These are phyloP conservation scores for Nephrotoma appendiculata DNA, from an alignment of 2,888 invertebrate species.

Conservation along the genomic window DNA sequence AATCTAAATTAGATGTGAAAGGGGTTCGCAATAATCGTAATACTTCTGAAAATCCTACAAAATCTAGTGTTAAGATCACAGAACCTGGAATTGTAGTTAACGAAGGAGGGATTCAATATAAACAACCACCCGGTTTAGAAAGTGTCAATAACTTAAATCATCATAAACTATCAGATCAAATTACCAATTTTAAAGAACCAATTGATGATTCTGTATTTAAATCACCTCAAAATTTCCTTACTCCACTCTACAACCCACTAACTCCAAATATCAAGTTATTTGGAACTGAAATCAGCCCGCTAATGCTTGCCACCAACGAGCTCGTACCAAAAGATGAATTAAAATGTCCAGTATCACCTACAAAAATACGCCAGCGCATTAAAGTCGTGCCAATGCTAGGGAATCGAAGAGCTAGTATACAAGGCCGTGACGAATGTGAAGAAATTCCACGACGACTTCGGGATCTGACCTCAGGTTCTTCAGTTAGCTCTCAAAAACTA, in stretches of 20 bases:
- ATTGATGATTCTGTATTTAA: background rate
- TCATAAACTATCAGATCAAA: background rate
- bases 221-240: background rate
- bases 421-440: conserved; percentile 14
- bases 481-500: conserved; percentile 6
- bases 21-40: background rate
- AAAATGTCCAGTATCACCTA: conserved; percentile 26
- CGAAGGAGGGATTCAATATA: background rate
- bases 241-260: background rate
- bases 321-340: background rate
- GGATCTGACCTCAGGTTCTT: conserved; percentile 19
- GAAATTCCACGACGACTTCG: conserved; percentile 23
- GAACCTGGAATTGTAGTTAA: background rate
- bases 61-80: background rate
- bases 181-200: background rate
- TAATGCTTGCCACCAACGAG: background rate
- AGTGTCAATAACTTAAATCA: background rate
- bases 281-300: background rate
- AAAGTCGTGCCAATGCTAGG: conserved; percentile 53
- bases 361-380: conserved; percentile 51
- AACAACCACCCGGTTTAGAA: background rate
- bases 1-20: background rate
- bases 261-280: background rate
- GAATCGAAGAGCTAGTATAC: conserved; percentile 48
- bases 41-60: background rate